These are phyloP conservation scores for Saccopteryx bilineata DNA, from an alignment of 2,113 vertebrate genomes.

Conservation along the genomic window DNA sequence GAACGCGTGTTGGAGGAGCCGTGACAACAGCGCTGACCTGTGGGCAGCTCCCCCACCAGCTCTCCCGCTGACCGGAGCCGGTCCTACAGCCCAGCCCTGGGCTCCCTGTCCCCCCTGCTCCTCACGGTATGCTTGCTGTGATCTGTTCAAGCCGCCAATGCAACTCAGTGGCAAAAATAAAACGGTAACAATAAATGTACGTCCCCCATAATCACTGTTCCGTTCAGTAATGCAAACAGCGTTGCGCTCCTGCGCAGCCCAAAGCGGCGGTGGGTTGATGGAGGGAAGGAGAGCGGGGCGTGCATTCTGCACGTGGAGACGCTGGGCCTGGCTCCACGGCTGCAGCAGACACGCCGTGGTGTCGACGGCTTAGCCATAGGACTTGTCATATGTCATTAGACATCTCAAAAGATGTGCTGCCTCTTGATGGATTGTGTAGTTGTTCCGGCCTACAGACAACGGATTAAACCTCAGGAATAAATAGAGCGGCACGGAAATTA, in stretches of 20 bases:
- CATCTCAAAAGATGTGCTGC: constrained; percentile 79
- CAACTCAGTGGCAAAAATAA: neutral
- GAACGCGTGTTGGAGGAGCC: neutral
- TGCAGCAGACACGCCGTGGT: constrained; percentile 71
- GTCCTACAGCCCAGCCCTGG: neutral
- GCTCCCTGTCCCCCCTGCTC: neutral
- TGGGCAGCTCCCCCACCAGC: neutral
- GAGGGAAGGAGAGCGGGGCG: constrained; percentile 43
- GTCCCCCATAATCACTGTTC: neutral
- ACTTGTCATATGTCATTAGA: constrained; percentile 78
- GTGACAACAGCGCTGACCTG: neutral
- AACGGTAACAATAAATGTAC: neutral
- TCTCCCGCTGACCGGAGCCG: no score
- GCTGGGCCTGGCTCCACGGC: constrained; percentile 74
- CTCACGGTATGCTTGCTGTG: neutral
- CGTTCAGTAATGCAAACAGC: constrained; percentile 51
- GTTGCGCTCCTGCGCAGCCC: neutral
- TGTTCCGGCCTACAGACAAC: constrained; percentile 67
- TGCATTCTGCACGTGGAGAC: constrained; percentile 50
- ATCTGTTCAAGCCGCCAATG: neutral
- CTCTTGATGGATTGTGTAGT: constrained; percentile 71
- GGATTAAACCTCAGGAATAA: constrained; percentile 77
- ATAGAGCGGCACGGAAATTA: constrained; percentile 60
- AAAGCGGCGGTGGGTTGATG: constrained; percentile 31
- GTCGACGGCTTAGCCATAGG: constrained; percentile 70